Conservation (phyloP, 2,888 invertebrate species). For the Tetrapedia diversipes region DNA sequence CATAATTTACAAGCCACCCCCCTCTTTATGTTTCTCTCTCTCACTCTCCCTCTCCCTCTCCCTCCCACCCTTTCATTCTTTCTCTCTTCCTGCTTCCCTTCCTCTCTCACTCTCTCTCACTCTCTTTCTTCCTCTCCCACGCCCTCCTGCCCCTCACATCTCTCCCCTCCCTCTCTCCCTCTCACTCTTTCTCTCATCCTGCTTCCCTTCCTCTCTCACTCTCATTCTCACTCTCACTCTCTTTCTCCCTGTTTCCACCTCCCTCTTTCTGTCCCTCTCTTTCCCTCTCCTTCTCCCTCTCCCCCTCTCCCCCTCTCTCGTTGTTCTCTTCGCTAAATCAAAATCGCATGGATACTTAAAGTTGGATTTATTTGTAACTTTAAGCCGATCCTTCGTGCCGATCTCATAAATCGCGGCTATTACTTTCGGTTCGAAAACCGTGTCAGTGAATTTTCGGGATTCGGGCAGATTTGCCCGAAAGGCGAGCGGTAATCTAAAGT, state of each 20-base stretch:
- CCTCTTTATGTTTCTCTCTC: no score
- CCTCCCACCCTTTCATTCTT: background rate
- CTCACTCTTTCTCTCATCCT: no score
- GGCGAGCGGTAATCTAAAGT: slow-evolving; percentile 11
- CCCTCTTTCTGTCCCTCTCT: no score
- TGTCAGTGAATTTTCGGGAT: slow-evolving; percentile 6
- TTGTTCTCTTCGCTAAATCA: background rate
- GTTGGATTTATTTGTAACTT: background rate
- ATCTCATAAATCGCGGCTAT: background rate
- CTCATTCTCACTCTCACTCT: no score
- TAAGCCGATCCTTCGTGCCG: background rate
- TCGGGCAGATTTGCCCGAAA: slow-evolving; percentile 10
- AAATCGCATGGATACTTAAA: background rate
- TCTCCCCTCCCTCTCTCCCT: no score
- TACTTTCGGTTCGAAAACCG: background rate
- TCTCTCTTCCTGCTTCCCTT: background rate
- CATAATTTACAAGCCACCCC: background rate
- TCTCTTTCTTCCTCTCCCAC: no score
- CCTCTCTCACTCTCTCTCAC: no score
- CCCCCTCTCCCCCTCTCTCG: no score
- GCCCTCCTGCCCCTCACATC: no score
- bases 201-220: no score
- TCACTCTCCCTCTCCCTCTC: background rate
- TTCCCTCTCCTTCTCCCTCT: no score
- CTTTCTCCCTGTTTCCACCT: no score